Percentiles rank a stretch among this genome's conserved stretches.
Conservation (phyloP, 2,888 invertebrate species). For the Brachynemurus nebulosus region DNA sequence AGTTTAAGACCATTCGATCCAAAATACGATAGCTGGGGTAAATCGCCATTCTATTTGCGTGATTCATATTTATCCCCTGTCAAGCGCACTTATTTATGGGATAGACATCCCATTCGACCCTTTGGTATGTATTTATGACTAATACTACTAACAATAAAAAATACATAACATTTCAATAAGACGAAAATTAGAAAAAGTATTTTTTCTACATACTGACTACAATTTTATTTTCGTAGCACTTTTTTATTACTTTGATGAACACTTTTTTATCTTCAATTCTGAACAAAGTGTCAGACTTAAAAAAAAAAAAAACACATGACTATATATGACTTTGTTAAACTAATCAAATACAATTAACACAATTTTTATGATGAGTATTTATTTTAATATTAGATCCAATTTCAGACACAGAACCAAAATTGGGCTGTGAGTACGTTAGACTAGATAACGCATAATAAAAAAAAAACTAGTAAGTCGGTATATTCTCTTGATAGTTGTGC, state of each 20-base stretch:
- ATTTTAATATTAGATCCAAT: constrained; percentile 4
- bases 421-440: constrained; percentile 3
- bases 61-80: constrained; percentile 84
- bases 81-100: constrained; percentile 84
- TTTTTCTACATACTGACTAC: too few relatives aligned
- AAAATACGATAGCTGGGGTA: constrained; percentile 47
- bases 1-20: constrained; percentile 61
- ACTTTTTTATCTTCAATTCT: too few relatives aligned
- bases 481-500: background rate
- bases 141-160: too few relatives aligned
- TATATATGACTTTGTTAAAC: too few relatives aligned
- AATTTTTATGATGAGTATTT: too few relatives aligned
- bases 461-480: background rate
- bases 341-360: too few relatives aligned
- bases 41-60: constrained; percentile 64
- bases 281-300: too few relatives aligned
- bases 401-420: constrained; percentile 3
- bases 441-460: background rate
- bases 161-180: too few relatives aligned
- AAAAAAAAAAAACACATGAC: too few relatives aligned
- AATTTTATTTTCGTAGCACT: too few relatives aligned
- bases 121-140: constrained; percentile 56
- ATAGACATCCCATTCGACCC: constrained; percentile 79
- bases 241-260: too few relatives aligned
- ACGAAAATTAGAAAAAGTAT: too few relatives aligned